Percentiles rank a stretch among this genome's conserved stretches.
Conservation (phyloP, 2,888 invertebrate species). For the Tachina lurida region DNA sequence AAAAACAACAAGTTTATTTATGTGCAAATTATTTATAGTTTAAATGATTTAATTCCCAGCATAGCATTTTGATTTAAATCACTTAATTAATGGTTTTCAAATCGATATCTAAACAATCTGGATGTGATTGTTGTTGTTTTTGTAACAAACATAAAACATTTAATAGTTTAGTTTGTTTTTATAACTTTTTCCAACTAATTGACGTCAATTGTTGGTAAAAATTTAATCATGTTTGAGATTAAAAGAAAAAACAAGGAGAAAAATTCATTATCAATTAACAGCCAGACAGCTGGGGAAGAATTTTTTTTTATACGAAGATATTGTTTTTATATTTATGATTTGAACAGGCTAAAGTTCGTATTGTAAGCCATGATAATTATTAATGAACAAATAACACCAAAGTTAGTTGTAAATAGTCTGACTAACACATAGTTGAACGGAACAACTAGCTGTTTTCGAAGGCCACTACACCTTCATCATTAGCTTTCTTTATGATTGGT, state of each 20-base stretch:
- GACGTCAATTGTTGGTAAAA: background rate
- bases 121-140: slow-evolving; percentile 10
- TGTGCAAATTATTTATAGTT: slow-evolving; percentile 39
- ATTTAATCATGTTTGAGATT: background rate
- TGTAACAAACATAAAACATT: background rate
- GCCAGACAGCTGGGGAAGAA: too few species aligned
- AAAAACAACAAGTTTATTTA: slow-evolving; percentile 6
- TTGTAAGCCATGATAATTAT: too few species aligned
- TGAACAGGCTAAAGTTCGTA: too few species aligned
- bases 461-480: too few species aligned
- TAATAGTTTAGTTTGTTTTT: background rate
- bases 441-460: too few species aligned
- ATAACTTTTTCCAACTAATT: background rate
- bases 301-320: too few species aligned
- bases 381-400: too few species aligned
- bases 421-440: too few species aligned
- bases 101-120: slow-evolving; percentile 19
- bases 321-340: too few species aligned
- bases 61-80: slow-evolving; percentile 8
- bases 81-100: slow-evolving; percentile 36
- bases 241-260: background rate
- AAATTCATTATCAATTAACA: too few species aligned
- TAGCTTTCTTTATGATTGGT: too few species aligned
- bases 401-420: too few species aligned
- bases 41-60: slow-evolving; percentile 19